Evolutionary conservation across 2,888 invertebrate genomes (phyloP).

Genomic region (Diaphora mendica): DNA sequence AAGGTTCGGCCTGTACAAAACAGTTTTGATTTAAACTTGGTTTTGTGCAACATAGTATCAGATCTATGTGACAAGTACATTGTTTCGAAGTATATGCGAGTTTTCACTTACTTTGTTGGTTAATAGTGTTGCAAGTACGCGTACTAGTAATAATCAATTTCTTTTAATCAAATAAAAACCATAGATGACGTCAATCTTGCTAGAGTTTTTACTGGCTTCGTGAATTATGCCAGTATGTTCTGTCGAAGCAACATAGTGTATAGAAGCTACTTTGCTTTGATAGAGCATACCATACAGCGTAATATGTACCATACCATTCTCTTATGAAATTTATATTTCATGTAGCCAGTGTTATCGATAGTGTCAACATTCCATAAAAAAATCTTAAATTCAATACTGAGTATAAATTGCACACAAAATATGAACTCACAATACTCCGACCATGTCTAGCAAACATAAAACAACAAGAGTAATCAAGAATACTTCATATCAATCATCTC

Average conservation of each 20-base stretch:
- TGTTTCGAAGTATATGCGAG: slow-evolving; percentile 6
- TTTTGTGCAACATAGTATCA: slow-evolving; percentile 32
- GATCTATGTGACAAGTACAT: slow-evolving; percentile 29
- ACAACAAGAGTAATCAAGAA: not conserved
- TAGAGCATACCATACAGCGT: not conserved
- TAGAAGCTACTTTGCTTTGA: not conserved
- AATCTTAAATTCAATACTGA: not conserved
- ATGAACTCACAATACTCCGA: not conserved
- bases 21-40: slow-evolving; percentile 49
- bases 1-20: slow-evolving; percentile 37
- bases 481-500: slow-evolving; percentile 40
- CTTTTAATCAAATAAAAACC: slow-evolving; percentile 15
- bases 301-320: not conserved
- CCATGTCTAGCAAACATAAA: slow-evolving; percentile 1
- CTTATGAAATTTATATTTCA: slow-evolving; percentile 22
- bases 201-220: slow-evolving; percentile 9
- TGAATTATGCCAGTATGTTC: slow-evolving; percentile 23
- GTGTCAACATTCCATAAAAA: not conserved
- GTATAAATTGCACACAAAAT: not conserved
- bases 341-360: not conserved
- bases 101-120: not conserved
- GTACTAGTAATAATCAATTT: slow-evolving; percentile 19
- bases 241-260: slow-evolving; percentile 22
- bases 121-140: not conserved
- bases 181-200: slow-evolving; percentile 26